Percentiles rank a stretch among this genome's conserved stretches.
These are phyloP conservation scores for Eulithis testata DNA, from an alignment of 2,888 invertebrate species.

Conservation along the genomic window DNA sequence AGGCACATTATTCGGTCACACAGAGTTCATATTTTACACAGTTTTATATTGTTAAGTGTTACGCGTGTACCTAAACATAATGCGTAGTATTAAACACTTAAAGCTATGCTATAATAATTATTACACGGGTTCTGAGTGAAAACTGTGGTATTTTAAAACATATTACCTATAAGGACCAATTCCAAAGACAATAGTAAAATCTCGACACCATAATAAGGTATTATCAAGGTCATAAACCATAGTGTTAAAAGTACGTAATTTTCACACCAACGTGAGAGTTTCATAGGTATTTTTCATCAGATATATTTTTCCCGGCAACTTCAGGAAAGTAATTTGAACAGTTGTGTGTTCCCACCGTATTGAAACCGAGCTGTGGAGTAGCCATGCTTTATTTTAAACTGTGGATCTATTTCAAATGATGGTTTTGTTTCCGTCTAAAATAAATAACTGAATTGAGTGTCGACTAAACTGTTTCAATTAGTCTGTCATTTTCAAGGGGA, in stretches of 20 bases:
- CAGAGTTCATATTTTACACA: constrained; percentile 47
- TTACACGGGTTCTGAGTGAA: constrained; percentile 65
- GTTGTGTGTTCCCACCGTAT: constrained; percentile 71
- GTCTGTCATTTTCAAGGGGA: too few relatives aligned
- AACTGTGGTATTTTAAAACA: not conserved
- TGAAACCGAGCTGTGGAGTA: constrained; percentile 47
- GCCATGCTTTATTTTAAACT: constrained; percentile 53
- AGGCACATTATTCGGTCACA: constrained; percentile 57
- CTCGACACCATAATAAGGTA: not conserved
- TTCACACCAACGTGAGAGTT: constrained; percentile 48
- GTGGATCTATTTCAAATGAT: constrained; percentile 14
- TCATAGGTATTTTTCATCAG: constrained; percentile 65
- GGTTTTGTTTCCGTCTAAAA: not conserved
- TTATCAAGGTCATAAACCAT: constrained; percentile 6
- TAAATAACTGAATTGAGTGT: constrained; percentile 1
- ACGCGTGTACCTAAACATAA: constrained; percentile 70
- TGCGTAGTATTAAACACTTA: constrained; percentile 75
- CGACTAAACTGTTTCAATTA: too few relatives aligned
- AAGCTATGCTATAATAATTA: constrained; percentile 77
- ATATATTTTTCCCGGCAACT: constrained; percentile 62
- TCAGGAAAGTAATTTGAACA: constrained; percentile 70
- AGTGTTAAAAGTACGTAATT: constrained; percentile 45
- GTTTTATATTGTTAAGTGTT: constrained; percentile 40
- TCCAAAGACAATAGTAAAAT: too few relatives aligned
- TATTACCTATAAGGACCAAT: too few relatives aligned